A percentile compares a stretch with the other conserved stretches of the same genome.
phyloP scores from a whole-genome alignment of 2,888 invertebrate genomes.

The Zonitis immaculata region DNA sequence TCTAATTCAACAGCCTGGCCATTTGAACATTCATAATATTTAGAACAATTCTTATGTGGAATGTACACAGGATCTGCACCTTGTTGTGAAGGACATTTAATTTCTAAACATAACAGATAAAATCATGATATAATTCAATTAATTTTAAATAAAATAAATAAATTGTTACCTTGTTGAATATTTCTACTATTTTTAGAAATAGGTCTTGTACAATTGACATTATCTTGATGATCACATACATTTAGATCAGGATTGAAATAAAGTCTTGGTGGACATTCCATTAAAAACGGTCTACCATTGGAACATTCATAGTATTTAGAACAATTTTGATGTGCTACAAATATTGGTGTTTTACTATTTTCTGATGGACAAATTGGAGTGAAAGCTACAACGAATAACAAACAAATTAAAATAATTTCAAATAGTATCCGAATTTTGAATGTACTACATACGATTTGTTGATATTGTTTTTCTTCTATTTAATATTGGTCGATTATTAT shows the following conservation, averaged over 20 bases:
- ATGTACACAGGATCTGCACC: background rate
- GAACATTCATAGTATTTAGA: background rate
- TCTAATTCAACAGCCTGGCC: background rate
- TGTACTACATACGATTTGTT: background rate
- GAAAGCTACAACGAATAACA: background rate
- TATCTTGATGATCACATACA: background rate
- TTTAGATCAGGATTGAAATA: background rate
- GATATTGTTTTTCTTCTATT: background rate
- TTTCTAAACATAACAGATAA: background rate
- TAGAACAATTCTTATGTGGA: background rate
- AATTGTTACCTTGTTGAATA: background rate
- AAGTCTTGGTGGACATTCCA: background rate
- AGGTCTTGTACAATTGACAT: background rate
- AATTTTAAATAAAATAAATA: background rate
- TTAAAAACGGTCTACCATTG: background rate
- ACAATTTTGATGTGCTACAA: background rate
- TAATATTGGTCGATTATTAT: background rate
- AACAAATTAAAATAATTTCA: background rate
- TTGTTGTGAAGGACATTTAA: background rate
- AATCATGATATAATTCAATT: background rate
- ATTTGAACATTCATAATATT: background rate
- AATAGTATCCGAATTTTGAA: too few relatives aligned
- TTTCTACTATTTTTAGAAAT: background rate
- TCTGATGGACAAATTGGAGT: background rate
- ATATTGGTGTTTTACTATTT: background rate